phyloP scores from a whole-genome alignment of 2,113 vertebrate species.

The Bambusicola thoracicus region DNA sequence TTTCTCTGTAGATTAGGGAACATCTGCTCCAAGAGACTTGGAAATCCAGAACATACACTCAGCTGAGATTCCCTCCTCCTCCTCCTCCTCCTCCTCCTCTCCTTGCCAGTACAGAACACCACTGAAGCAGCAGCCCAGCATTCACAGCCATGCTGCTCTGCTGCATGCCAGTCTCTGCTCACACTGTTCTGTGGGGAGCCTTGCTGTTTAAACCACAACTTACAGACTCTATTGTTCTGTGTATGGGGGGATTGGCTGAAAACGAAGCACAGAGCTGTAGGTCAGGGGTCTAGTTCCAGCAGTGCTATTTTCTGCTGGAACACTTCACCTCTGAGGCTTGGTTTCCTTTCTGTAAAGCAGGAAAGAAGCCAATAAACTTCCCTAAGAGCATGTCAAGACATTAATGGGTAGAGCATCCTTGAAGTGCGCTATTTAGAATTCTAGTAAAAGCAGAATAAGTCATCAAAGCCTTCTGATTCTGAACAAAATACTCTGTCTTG shows the following conservation, averaged over 20 bases:
- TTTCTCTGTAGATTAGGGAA: not conserved
- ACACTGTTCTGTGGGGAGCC: not conserved
- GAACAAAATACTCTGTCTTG: not conserved
- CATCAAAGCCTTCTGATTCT: not conserved
- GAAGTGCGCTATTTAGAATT: not conserved
- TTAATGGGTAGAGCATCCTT: not conserved
- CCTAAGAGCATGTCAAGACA: not conserved
- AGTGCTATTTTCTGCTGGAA: not conserved
- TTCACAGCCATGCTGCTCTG: not conserved
- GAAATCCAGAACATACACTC: not conserved
- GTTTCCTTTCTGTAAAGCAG: not conserved
- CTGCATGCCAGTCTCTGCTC: not conserved
- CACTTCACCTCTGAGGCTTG: not conserved
- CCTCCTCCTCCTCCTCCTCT: not conserved
- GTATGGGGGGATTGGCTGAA: not conserved
- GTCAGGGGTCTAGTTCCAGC: conserved; percentile 6
- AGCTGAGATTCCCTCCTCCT: not conserved
- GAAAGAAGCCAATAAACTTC: not conserved
- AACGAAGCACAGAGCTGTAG: not conserved
- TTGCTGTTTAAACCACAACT: not conserved
- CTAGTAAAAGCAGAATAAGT: conserved; percentile 23
- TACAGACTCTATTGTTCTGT: not conserved
- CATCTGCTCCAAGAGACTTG: not conserved
- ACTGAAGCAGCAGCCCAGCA: rapidly evolving
- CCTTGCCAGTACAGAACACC: rapidly evolving